Evolutionary conservation across 2,888 invertebrate species (phyloP).

Genomic region (Diadegma fenestrale): DNA sequence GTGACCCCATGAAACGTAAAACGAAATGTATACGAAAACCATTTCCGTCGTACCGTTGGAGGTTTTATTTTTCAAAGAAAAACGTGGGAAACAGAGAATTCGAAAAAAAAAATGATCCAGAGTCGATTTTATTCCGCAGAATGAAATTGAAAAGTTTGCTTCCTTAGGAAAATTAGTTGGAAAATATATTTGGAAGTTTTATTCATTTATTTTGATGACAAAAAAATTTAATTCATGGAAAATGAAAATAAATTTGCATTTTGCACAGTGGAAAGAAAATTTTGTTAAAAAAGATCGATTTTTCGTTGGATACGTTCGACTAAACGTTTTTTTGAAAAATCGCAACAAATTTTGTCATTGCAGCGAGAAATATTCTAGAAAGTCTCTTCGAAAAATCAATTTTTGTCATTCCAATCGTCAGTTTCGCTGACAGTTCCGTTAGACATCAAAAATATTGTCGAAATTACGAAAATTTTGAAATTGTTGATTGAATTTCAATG

Average conservation of each 20-base stretch:
- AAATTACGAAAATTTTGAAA: too few species aligned
- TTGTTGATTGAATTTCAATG: too few species aligned
- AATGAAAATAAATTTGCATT: background rate
- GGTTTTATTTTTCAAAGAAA: background rate
- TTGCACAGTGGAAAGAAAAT: too few species aligned
- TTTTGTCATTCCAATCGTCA: too few species aligned
- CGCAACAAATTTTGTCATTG: too few species aligned
- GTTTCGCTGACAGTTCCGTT: too few species aligned
- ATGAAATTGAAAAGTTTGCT: background rate
- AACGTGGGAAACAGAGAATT: slow-evolving; percentile 53
- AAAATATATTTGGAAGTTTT: background rate
- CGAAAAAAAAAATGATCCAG: background rate
- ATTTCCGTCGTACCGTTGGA: slow-evolving; percentile 3
- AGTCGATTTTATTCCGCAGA: background rate
- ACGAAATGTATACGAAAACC: slow-evolving; percentile 25
- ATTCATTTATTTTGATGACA: background rate
- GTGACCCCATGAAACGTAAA: slow-evolving; percentile 16
- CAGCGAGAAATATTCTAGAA: too few species aligned
- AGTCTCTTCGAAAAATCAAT: too few species aligned
- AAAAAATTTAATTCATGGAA: background rate
- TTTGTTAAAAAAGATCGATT: too few species aligned
- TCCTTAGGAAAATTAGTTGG: background rate
- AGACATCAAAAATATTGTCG: too few species aligned
- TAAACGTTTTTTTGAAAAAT: too few species aligned
- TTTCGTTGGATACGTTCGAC: too few species aligned